A percentile compares a stretch with the other conserved stretches of the same genome.
phyloP scores from a whole-genome alignment of 1,140 invertebrate species.

The Listronotus oregonensis region DNA sequence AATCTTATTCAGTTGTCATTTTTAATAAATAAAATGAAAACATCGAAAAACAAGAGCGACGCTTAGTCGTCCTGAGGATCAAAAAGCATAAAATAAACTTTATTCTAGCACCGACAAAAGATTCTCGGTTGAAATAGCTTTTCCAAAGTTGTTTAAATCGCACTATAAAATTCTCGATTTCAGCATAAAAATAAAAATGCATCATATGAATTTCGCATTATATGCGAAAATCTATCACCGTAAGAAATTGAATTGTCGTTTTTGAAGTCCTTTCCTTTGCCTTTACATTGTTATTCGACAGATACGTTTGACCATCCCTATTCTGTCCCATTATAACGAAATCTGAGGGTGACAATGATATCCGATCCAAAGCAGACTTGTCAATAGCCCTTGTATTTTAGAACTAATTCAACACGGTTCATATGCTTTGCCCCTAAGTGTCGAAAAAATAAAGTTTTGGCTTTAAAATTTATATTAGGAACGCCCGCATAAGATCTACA shows the following conservation, averaged over 20 bases:
- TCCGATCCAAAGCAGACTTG: slow-evolving; percentile 39
- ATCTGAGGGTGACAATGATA: slow-evolving; percentile 48
- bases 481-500: slow-evolving; percentile 19
- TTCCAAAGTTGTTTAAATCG: slow-evolving; percentile 21
- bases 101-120: no score
- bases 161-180: slow-evolving; percentile 37
- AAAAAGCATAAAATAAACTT: no score
- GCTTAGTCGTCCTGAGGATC: no score
- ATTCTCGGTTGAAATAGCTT: no score
- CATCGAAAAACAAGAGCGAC: no score
- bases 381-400: slow-evolving; percentile 45
- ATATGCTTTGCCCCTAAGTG: slow-evolving; percentile 21
- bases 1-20: no score
- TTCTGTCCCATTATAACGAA: slow-evolving; percentile 42
- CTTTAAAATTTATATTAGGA: slow-evolving; percentile 36
- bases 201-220: slow-evolving; percentile 47
- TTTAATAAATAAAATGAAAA: no score
- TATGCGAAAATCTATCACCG: slow-evolving; percentile 43
- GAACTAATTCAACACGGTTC: slow-evolving; percentile 49
- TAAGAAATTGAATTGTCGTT: slow-evolving; percentile 49
- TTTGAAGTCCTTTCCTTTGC: slow-evolving; percentile 32
- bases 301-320: slow-evolving; percentile 46
- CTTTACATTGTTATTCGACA: slow-evolving; percentile 46
- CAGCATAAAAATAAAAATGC: slow-evolving; percentile 27
- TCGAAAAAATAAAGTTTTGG: slow-evolving; percentile 30